phyloP scores from a whole-genome alignment of 2,113 vertebrate genomes.

The Pseudorasbora parva region DNA sequence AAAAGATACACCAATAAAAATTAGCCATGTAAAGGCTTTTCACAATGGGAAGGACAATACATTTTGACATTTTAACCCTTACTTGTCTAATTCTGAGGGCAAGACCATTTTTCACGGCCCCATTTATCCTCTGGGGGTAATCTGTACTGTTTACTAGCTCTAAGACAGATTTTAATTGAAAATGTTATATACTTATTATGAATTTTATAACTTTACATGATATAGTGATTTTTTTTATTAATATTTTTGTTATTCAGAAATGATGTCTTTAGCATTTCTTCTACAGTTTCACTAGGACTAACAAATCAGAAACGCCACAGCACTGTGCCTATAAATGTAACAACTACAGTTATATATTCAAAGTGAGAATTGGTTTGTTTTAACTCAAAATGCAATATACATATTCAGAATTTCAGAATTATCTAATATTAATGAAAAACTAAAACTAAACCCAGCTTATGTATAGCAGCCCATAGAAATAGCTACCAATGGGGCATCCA shows the following conservation, averaged over 20 bases:
- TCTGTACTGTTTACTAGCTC: conserved; percentile 22
- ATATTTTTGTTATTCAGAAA: not conserved
- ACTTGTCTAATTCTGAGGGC: conserved; percentile 65
- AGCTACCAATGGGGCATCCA: not conserved
- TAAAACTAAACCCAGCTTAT: too few species aligned
- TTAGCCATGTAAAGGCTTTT: conserved; percentile 59
- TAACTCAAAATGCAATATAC: not conserved
- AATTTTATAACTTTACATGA: not conserved
- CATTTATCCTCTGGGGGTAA: conserved; percentile 46
- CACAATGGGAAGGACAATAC: conserved; percentile 46
- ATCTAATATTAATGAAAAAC: not conserved
- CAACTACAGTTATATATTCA: not conserved
- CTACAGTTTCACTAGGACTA: not conserved
- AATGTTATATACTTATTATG: not conserved
- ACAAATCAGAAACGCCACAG: not conserved
- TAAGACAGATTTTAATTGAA: not conserved
- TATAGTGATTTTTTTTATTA: not conserved
- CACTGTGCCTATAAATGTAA: not conserved
- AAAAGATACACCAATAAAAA: conserved; percentile 69
- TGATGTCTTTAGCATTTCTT: not conserved
- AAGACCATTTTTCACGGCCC: not conserved
- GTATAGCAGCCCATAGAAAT: not conserved
- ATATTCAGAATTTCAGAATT: not conserved
- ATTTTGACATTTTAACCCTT: conserved; percentile 68
- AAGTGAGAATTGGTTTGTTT: not conserved